Evolutionary conservation across 2,797 vertebrate species (phyloP).

Genomic region (Pseudochromis fuscus): DNA sequence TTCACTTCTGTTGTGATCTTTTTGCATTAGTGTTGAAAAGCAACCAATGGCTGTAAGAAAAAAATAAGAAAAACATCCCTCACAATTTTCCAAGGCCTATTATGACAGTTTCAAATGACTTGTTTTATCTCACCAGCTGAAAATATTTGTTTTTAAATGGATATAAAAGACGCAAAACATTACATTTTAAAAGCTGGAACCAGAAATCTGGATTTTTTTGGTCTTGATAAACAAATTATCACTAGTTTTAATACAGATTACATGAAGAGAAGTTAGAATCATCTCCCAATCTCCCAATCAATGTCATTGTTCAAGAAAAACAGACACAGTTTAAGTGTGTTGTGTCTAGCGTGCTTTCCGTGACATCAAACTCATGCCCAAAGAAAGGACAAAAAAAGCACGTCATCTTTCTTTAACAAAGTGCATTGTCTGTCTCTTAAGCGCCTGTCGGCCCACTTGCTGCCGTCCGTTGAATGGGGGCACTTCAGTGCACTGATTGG

Average conservation of each 20-base stretch:
- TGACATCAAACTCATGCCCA: slow-evolving; percentile 21
- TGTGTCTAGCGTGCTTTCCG: slow-evolving; percentile 16
- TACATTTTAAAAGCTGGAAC: not conserved
- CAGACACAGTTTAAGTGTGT: slow-evolving; percentile 23
- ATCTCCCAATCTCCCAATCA: slow-evolving; percentile 1
- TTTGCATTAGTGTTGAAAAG: no score
- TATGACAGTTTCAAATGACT: not conserved
- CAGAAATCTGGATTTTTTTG: no score
- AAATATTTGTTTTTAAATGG: not conserved
- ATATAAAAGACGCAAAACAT: not conserved
- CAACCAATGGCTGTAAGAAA: not conserved
- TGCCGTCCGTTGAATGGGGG: slow-evolving; percentile 29
- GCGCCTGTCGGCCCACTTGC: slow-evolving; percentile 17
- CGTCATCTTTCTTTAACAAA: slow-evolving; percentile 31
- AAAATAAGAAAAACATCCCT: not conserved
- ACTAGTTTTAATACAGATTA: not conserved
- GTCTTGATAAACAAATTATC: no score
- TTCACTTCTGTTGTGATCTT: no score
- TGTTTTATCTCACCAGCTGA: not conserved
- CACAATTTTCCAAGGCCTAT: not conserved
- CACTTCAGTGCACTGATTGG: slow-evolving; percentile 22
- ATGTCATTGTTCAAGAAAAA: not conserved
- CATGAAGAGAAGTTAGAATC: slow-evolving; percentile 10
- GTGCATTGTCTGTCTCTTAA: slow-evolving; percentile 40
- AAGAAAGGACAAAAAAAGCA: slow-evolving; percentile 27